Base-by-base conservation (phyloP, 1,140 invertebrate genomes). In the Tetragonula clypearis region DNA sequence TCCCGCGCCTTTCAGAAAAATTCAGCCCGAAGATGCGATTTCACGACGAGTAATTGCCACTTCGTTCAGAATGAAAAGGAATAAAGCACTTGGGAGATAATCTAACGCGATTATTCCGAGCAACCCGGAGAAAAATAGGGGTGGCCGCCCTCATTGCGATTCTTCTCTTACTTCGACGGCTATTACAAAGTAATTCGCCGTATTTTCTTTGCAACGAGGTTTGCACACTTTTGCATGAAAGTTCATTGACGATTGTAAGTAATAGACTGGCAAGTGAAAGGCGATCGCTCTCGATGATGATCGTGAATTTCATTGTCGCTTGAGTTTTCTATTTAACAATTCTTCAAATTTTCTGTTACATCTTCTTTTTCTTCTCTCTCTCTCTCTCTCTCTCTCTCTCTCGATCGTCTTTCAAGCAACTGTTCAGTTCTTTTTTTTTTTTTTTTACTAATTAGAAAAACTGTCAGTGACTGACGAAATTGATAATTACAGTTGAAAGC, bases 21-120 rank as follows among this genome's bases (percentile, higher is more conserved):
- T 35, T n/a, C 69, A 74, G 41, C 79, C 56, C 41, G 79, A 81
- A 81, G 79, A 81, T 81, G 79, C 56, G 79, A 81, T 81, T 81
- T 81, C 79, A 62, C 69, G 79, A 62, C 56, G 79, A 62, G 56
- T 81, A 81, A 81, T 81, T 81, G 69, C 79, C 79, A 81, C 79
- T 62, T 58, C 56, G 79, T 81, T 62, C 69, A 62, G 41, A 74
- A 81, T 55, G 68, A 80, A 71, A 80, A 81, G 79, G 69, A 81
- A 81, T 81, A 81, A 81, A 81, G 79, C 69, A 58, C 79, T 81
- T 53, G 69, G n/a, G 56, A 74, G 69, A 73, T 81, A 81, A 65
- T 73, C 79, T 81, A 74, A 81, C 58, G 66, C 79, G 79, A 81
- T 81, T 81, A 81, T 62, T 81, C 56, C 68, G 56, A 58, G 41